Base-by-base conservation (phyloP, 1,140 invertebrate genomes). In the Drosophila busckii region DNA sequence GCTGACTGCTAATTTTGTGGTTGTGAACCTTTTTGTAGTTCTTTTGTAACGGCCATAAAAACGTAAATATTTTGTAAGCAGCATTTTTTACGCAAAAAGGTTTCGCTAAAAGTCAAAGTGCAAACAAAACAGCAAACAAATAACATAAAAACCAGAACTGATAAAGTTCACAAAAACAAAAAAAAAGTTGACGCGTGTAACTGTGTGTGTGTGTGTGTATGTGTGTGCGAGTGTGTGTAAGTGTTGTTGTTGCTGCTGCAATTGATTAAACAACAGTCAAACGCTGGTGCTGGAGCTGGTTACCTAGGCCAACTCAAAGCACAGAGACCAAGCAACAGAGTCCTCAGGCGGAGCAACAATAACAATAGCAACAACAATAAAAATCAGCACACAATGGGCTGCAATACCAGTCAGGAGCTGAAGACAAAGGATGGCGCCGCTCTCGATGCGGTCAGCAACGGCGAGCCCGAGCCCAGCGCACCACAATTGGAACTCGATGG, bases 361-460 rank as follows among this genome's bases (percentile, higher is more conserved):
- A n/a, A n/a, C n/a, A n/a, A n/a, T n/a, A n/a, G n/a, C n/a, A 34
- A 35, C n/a, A 9, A 19, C 32, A 38, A 29, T 20, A 40, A 41
- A 37, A 50, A 23, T 25, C 12, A 29, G 34, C 20, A 48, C 22
- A 54, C 32, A 55, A 86, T 86, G 84, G 84, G 84, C 65, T 86
- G 84, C 70, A 86, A 86, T 38, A 86, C 84, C 31, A 86, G 84
- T 65, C 84, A 86, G 52, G 84, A 86, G 67, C 64, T 86, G 35
- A 86, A 86, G 49, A 86, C 84, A 38, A 86, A 86, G 69, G 84
- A 86, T 45, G 84, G 73, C 41, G 42, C 40, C 38, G 75, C 73
- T 31, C 40, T 80, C 32, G 73, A 80, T 58, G 73, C 75, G 54
- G 73, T 75, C 53, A 80, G 73, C 60, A 78, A 73, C 38, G 69